Evolutionary conservation across 2,797 vertebrate genomes (phyloP).

Genomic region (Sebastes steindachneri): DNA sequence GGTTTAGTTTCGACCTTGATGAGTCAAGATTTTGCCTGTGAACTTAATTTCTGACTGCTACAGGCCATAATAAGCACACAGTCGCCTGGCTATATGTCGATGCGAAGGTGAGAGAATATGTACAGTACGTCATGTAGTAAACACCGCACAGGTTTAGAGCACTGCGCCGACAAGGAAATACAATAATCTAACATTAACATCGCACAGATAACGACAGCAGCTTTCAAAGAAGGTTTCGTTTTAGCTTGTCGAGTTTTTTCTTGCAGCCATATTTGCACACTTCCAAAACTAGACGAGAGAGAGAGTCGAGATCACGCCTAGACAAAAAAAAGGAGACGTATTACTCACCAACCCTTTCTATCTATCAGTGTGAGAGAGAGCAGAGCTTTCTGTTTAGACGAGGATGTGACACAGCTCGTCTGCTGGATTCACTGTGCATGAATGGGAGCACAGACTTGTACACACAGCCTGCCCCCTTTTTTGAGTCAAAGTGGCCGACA

Average conservation of each 20-base stretch:
- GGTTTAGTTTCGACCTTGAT: not conserved
- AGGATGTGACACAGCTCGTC: constrained; percentile 15
- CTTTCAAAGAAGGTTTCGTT: not conserved
- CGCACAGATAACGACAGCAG: not conserved
- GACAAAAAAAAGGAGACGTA: not conserved
- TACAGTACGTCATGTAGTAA: not conserved
- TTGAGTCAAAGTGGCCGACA: not conserved
- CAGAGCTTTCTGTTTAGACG: constrained; percentile 4
- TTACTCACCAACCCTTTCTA: constrained; percentile 67
- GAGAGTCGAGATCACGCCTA: fast-evolving
- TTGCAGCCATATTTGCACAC: constrained; percentile 45
- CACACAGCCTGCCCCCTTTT: constrained; percentile 51
- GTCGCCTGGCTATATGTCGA: not conserved
- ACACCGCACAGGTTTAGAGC: not conserved
- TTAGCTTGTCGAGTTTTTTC: not conserved
- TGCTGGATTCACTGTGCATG: constrained; percentile 40
- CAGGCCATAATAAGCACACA: not conserved
- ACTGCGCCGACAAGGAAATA: not conserved
- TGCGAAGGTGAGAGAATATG: not conserved
- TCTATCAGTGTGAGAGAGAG: not conserved
- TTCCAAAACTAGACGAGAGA: not conserved
- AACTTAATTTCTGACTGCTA: not conserved
- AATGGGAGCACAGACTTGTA: constrained; percentile 58
- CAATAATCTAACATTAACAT: not conserved
- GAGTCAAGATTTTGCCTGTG: not conserved